Conservation (phyloP, 1,140 invertebrate species). For the Dufourea novaeangliae region DNA sequence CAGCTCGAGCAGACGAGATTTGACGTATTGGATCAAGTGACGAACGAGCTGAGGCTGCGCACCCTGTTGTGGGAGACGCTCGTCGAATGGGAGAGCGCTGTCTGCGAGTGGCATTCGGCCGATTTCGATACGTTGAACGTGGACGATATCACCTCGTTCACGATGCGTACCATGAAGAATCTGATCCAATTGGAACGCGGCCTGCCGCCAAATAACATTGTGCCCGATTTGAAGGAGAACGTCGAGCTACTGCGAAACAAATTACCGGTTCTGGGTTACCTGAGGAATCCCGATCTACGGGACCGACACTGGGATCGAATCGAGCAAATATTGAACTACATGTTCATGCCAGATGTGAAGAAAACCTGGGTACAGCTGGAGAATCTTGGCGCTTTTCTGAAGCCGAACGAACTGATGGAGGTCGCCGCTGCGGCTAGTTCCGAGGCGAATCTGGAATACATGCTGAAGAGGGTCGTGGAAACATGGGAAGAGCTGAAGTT, state of each 20-base stretch:
- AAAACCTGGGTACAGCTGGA: constrained; percentile 86
- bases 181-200: constrained; percentile 89
- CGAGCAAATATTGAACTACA: constrained; percentile 87
- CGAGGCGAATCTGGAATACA: constrained; percentile 89
- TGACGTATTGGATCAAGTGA: constrained; percentile 89
- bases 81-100: constrained; percentile 85
- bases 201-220: constrained; percentile 88
- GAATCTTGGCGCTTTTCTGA: constrained; percentile 87
- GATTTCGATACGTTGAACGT: constrained; percentile 88
- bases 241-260: constrained; percentile 90
- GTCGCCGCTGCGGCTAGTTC: constrained; percentile 92
- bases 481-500: constrained; percentile 92
- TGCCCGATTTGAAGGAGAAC: constrained; percentile 87
- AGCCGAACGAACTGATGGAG: constrained; percentile 89
- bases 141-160: constrained; percentile 87
- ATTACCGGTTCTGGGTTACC: constrained; percentile 88
- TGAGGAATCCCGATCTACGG: constrained; percentile 88
- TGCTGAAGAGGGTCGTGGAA: constrained; percentile 92
- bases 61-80: constrained; percentile 90
- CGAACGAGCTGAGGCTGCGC: constrained; percentile 89
- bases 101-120: constrained; percentile 84
- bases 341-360: constrained; percentile 86
- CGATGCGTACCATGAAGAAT: constrained; percentile 87
- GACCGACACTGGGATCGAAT: constrained; percentile 92
- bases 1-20: constrained; percentile 90